Conservation (phyloP, 2,888 invertebrate species). For the Drosophila cognata region DNA sequence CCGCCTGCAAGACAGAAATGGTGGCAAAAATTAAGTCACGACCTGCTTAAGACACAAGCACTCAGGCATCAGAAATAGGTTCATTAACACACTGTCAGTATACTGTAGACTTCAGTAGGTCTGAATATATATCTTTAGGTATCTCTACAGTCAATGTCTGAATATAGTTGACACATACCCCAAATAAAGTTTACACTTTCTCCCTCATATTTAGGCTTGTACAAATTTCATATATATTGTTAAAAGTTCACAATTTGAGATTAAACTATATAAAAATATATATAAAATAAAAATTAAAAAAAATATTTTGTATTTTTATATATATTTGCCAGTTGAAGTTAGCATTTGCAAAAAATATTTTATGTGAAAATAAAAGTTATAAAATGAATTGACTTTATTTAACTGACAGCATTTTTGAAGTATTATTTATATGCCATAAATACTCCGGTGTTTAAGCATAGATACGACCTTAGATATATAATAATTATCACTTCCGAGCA, state of each 20-base stretch:
- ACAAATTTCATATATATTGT: background rate
- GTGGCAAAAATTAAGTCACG: background rate
- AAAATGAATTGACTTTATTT: background rate
- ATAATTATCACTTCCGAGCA: background rate
- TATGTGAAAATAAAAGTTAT: background rate
- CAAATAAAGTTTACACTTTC: background rate
- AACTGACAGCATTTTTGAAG: background rate
- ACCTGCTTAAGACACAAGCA: slow-evolving; percentile 3
- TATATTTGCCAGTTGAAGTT: background rate
- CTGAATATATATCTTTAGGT: background rate
- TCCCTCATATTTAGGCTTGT: background rate
- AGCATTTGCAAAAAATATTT: background rate
- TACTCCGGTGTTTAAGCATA: background rate
- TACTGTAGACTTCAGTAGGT: background rate
- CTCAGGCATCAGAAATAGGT: background rate
- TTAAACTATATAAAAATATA: too few relatives aligned
- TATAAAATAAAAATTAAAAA: background rate
- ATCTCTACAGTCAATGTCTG: background rate
- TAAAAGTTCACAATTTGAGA: background rate
- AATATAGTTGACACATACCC: background rate
- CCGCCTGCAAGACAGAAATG: slow-evolving; percentile 86
- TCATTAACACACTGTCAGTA: background rate
- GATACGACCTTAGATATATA: background rate
- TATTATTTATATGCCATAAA: background rate
- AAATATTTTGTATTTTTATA: background rate